These are phyloP conservation scores for Vidua macroura DNA, from an alignment of 2,113 vertebrate genomes.

Conservation along the genomic window DNA sequence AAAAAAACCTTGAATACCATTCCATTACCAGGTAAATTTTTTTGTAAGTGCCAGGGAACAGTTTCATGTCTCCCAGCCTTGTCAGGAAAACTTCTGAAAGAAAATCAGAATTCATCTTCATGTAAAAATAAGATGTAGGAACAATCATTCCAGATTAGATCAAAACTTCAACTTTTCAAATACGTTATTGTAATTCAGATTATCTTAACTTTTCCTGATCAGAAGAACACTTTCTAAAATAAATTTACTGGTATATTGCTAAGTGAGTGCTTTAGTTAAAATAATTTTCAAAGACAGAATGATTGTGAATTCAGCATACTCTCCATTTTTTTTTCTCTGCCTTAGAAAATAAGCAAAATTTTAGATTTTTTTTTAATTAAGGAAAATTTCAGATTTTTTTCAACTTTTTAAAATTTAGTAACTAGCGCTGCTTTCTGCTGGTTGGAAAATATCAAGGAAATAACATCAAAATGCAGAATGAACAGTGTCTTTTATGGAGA, in stretches of 20 bases:
- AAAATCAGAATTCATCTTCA: not conserved
- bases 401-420: not conserved
- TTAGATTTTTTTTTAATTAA: not conserved
- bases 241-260: not conserved
- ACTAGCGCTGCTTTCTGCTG: not conserved
- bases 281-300: not conserved
- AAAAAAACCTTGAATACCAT: not conserved
- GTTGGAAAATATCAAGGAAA: not conserved
- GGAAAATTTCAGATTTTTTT: not conserved
- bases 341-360: not conserved
- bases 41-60: not conserved
- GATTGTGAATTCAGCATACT: not conserved
- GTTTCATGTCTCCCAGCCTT: not conserved
- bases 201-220: not conserved
- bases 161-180: not conserved
- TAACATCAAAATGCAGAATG: not conserved
- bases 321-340: accelerated
- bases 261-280: not conserved
- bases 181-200: not conserved
- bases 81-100: not conserved
- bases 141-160: not conserved
- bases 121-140: not conserved
- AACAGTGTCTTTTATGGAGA: not conserved
- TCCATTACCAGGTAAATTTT: not conserved
- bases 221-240: not conserved